Base-by-base conservation (phyloP, 2,888 invertebrate species). In the Amphipoea lucens region DNA sequence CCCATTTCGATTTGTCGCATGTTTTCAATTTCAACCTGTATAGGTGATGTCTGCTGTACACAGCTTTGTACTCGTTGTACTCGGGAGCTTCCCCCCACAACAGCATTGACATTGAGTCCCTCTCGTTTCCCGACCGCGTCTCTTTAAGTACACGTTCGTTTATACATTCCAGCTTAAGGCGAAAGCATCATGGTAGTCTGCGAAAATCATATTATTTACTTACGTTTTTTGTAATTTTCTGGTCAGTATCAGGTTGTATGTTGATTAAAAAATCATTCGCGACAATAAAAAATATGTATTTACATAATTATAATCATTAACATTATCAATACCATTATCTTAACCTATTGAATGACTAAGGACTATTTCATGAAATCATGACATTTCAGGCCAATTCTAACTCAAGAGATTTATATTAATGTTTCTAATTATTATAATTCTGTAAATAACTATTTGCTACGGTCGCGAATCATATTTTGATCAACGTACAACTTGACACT, bases 61-160 rank as follows among this genome's bases (percentile, higher is more conserved):
- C 48, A 77, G 62, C 45, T 70, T 66, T 79, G 72, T 75, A 79
- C 66, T 78, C 45, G 29, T 66, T 77, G 74, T 74, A 79, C 67
- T 78, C 48, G 23, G 73, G 48, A 78, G 60, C 62, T 75, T 76
- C 23, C 79, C 66, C 71, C 67, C 74, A 57, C 45, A 70, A 72
- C 57, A 69, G 60, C 82, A 72, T 82, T 85, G 88, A 78, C 89
- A 80, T 87, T 89, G 80, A 87, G 74, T 72, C 73, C 82, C 85
- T 65, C 71, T 75, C 74, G 67, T 76, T 83, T 62, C 51, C 51
- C 65, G 66, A 76, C 79, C 66, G 42, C 76, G 51, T 48, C 70
- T 54, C 45, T 54, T 74, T 73, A 70, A 76, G 79, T 74, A 71
- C 68, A 66, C 66, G 67, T n/a, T 60, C 45, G 67, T 86, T 78